Conservation (phyloP, 2,888 invertebrate genomes). For the Plebejus argus region DNA sequence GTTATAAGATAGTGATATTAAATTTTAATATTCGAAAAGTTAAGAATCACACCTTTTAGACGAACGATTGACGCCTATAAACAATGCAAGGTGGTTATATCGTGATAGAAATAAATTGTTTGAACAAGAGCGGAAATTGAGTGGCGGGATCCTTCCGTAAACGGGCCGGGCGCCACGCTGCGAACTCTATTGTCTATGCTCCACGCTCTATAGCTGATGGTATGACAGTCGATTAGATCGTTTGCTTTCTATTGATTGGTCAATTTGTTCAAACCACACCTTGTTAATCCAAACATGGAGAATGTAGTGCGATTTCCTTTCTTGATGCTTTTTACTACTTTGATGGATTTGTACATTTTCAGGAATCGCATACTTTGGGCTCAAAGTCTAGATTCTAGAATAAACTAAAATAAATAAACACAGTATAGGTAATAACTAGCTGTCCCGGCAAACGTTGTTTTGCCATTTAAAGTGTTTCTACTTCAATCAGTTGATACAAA, state of each 20-base stretch:
- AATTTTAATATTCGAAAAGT: not conserved
- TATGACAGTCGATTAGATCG: constrained; percentile 16
- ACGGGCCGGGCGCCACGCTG: constrained; percentile 33
- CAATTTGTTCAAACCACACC: constrained; percentile 23
- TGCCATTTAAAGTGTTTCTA: too few species aligned
- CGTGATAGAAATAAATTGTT: constrained; percentile 42
- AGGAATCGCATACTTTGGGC: too few species aligned
- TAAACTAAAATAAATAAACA: too few species aligned
- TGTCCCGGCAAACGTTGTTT: too few species aligned
- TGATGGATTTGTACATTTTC: not conserved
- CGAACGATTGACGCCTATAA: not conserved
- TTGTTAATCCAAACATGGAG: not conserved
- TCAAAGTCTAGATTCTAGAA: too few species aligned
- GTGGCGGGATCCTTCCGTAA: constrained; percentile 44
- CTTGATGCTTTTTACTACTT: not conserved
- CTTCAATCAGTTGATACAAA: too few species aligned
- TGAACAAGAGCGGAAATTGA: constrained; percentile 48
- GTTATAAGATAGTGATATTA: too few species aligned
- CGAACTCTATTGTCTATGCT: constrained; percentile 28
- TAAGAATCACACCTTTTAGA: not conserved
- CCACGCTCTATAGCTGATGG: constrained; percentile 10
- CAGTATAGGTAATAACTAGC: too few species aligned
- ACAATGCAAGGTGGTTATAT: constrained; percentile 14
- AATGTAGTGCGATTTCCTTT: not conserved
- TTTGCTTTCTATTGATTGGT: constrained; percentile 17